A percentile compares a stretch with the other conserved stretches of the same genome.
Conservation (phyloP, 2,113 vertebrate genomes). For the Zingel zingel region DNA sequence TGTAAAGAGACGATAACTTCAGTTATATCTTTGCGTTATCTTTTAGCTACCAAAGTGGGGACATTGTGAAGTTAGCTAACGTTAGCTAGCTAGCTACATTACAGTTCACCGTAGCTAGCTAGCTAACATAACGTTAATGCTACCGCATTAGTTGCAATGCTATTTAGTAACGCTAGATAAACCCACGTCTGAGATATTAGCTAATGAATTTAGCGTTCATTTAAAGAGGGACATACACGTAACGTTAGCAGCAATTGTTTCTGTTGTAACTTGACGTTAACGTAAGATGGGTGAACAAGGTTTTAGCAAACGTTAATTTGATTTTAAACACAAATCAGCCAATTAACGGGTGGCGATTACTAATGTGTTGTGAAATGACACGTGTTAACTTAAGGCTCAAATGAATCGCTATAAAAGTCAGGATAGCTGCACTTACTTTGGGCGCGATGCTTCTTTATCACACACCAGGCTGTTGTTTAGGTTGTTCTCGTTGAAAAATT, state of each 20-base stretch:
- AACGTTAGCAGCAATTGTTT: neutral
- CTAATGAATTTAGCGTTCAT: neutral
- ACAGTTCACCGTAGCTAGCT: neutral
- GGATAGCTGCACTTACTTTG: conserved; percentile 62
- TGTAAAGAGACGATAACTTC: neutral
- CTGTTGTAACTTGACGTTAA: neutral
- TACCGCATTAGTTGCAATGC: neutral
- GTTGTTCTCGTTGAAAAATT: conserved; percentile 64
- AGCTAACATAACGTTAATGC: neutral
- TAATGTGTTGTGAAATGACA: neutral
- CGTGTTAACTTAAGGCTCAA: neutral
- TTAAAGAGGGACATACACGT: neutral
- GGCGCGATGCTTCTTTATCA: conserved; percentile 60
- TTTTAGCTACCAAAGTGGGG: neutral
- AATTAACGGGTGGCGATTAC: neutral
- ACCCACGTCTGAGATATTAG: neutral
- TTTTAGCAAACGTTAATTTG: neutral
- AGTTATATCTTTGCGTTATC: neutral
- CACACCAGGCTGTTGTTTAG: conserved; percentile 6
- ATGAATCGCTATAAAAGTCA: rapidly evolving
- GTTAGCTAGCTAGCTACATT: neutral
- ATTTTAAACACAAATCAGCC: neutral
- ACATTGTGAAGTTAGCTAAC: neutral
- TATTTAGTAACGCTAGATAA: neutral
- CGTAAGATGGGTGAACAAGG: neutral